Evolutionary conservation across 2,888 invertebrate genomes (phyloP).

Genomic region (Pocota personata): DNA sequence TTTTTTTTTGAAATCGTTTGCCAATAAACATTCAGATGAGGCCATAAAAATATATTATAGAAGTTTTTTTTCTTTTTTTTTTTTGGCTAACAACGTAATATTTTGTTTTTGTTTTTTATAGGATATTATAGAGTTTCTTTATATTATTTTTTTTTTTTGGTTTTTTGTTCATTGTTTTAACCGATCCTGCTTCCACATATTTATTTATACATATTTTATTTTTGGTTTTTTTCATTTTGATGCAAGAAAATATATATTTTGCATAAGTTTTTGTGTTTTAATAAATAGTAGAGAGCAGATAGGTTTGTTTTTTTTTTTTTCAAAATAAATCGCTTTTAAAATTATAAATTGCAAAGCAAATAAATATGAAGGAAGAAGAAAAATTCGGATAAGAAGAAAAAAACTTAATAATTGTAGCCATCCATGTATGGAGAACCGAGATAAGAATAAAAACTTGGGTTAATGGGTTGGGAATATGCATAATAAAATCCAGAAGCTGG

Average conservation of each 20-base stretch:
- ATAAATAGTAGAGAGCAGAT: conserved; percentile 74
- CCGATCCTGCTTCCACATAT: conserved; percentile 83
- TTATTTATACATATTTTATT: conserved; percentile 76
- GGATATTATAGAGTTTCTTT: conserved; percentile 38
- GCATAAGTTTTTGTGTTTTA: conserved; percentile 72
- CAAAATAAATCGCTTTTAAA: background rate
- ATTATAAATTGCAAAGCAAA: background rate
- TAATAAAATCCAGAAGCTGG: conserved; percentile 89
- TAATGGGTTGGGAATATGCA: conserved; percentile 86
- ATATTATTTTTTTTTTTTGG: conserved; percentile 48
- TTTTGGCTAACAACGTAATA: conserved; percentile 47
- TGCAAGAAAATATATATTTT: conserved; percentile 61
- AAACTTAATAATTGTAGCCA: conserved; percentile 82
- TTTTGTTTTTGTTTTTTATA: conserved; percentile 15
- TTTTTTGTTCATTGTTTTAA: conserved; percentile 78
- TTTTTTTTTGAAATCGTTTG: conserved; percentile 24
- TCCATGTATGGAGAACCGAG: conserved; percentile 84
- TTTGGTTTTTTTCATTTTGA: conserved; percentile 45
- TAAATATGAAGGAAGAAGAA: background rate
- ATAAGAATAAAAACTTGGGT: conserved; percentile 89
- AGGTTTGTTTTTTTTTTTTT: conserved; percentile 65
- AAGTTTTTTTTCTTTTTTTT: conserved; percentile 9
- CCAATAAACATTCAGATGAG: conserved; percentile 65
- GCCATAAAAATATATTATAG: conserved; percentile 51
- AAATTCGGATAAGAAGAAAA: background rate